Evolutionary conservation across 2,113 vertebrate genomes (phyloP).

Genomic region (Channa maculata): DNA sequence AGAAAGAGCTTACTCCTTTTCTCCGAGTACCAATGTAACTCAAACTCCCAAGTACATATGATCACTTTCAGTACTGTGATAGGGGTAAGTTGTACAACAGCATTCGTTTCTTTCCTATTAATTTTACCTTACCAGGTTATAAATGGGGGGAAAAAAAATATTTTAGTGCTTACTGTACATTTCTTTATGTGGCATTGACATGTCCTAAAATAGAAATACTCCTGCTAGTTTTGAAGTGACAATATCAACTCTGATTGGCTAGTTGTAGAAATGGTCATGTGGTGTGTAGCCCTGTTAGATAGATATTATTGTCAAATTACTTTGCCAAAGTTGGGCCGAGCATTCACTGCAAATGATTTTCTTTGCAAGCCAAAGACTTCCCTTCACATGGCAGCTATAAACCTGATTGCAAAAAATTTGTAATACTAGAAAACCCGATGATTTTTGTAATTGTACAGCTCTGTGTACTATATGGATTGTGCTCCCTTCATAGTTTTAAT

Average conservation of each 20-base stretch:
- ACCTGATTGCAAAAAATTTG: not conserved
- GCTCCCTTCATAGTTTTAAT: slow-evolving; percentile 33
- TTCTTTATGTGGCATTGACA: not conserved
- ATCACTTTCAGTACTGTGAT: not conserved
- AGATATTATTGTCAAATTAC: slow-evolving; percentile 30
- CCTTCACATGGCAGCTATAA: not conserved
- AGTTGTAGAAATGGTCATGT: slow-evolving; percentile 60
- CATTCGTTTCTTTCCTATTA: too few relatives aligned
- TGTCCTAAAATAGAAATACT: not conserved
- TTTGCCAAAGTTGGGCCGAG: slow-evolving; percentile 27
- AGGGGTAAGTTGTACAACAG: not conserved
- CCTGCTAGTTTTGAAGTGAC: slow-evolving; percentile 15
- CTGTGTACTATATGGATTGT: not conserved
- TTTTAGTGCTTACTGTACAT: not conserved
- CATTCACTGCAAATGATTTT: slow-evolving; percentile 5
- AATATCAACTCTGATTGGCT: not conserved
- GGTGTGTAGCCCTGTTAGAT: slow-evolving; percentile 26
- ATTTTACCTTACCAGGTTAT: too few relatives aligned
- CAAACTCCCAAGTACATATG: not conserved
- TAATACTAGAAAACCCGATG: not conserved
- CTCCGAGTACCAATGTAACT: too few relatives aligned
- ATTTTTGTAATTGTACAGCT: slow-evolving; percentile 8
- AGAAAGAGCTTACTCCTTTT: too few relatives aligned
- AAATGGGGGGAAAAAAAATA: not conserved
- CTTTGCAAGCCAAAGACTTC: not conserved